A percentile compares a stretch with the other conserved stretches of the same genome.
phyloP scores from a whole-genome alignment of 2,888 invertebrate species.

The Meteorus colon region DNA sequence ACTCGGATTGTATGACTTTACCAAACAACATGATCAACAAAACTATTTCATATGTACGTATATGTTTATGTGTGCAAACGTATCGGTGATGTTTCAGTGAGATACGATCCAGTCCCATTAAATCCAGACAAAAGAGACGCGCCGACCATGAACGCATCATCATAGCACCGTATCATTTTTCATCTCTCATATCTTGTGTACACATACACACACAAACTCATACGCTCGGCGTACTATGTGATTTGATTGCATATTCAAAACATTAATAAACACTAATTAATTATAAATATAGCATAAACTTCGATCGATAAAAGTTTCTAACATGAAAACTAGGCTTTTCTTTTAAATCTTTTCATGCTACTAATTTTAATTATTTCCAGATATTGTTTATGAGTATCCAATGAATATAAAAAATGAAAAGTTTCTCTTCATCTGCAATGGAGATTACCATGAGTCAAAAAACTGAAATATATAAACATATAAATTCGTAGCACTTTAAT shows the following conservation, averaged over 20 bases:
- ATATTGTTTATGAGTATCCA: neutral
- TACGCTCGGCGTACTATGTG: neutral
- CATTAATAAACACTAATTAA: slow-evolving; percentile 14
- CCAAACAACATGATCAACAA: neutral
- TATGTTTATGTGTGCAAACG: neutral
- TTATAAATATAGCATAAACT: slow-evolving; percentile 9
- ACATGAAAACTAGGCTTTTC: neutral
- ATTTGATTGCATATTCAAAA: neutral
- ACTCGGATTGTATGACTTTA: neutral
- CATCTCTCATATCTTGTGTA: neutral
- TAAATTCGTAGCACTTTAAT: neutral
- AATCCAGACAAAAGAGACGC: slow-evolving; percentile 34
- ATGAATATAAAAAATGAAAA: neutral
- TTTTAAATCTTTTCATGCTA: neutral
- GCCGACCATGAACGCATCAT: slow-evolving; percentile 13
- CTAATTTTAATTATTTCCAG: neutral
- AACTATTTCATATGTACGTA: neutral
- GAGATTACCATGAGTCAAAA: slow-evolving; percentile 5
- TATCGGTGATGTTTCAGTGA: slow-evolving; percentile 38
- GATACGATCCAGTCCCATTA: slow-evolving; percentile 38
- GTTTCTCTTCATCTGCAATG: slow-evolving; percentile 23
- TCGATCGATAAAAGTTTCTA: neutral
- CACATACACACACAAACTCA: neutral
- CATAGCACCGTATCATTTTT: slow-evolving; percentile 3
- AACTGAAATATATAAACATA: neutral